A percentile compares a stretch with the other conserved stretches of the same genome.
Conservation (phyloP, 2,888 invertebrate species). For the Emmelina monodactyla region DNA sequence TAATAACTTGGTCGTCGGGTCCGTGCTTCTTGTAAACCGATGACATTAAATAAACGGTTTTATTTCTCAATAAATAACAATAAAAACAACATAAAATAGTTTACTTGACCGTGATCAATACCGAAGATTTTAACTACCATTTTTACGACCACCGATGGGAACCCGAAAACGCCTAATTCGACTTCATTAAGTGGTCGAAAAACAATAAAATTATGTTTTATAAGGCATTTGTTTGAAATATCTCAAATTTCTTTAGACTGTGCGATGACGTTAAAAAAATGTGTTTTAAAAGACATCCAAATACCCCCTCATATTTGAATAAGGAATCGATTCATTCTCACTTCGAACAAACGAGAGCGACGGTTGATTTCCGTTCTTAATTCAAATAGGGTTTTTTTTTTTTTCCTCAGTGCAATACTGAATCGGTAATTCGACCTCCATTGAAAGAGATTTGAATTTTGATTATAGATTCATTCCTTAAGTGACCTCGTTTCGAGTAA, state of each 20-base stretch:
- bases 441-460: constrained; percentile 51
- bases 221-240: constrained; percentile 22
- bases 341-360: constrained; percentile 55
- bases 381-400: constrained; percentile 40
- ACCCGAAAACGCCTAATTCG: constrained; percentile 54
- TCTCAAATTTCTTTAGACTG: constrained; percentile 11
- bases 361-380: constrained; percentile 64
- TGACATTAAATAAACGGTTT: constrained; percentile 52
- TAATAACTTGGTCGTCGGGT: constrained; percentile 14
- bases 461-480: constrained; percentile 63
- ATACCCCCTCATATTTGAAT: constrained; percentile 33
- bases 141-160: constrained; percentile 50
- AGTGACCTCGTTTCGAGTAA: constrained; percentile 53
- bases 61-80: constrained; percentile 60
- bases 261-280: constrained; percentile 43
- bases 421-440: constrained; percentile 47
- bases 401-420: constrained; percentile 29
- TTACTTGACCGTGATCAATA: constrained; percentile 53
- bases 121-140: constrained; percentile 47
- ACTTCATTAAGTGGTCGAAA: constrained; percentile 52
- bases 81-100: constrained; percentile 62
- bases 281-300: constrained; percentile 38
- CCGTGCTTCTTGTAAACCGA: constrained; percentile 33
- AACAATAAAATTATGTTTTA: constrained; percentile 55
- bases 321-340: constrained; percentile 63